These are phyloP conservation scores for Caenorhabditis sp. DNA, from an alignment of 2,888 invertebrate genomes.

Conservation along the genomic window DNA sequence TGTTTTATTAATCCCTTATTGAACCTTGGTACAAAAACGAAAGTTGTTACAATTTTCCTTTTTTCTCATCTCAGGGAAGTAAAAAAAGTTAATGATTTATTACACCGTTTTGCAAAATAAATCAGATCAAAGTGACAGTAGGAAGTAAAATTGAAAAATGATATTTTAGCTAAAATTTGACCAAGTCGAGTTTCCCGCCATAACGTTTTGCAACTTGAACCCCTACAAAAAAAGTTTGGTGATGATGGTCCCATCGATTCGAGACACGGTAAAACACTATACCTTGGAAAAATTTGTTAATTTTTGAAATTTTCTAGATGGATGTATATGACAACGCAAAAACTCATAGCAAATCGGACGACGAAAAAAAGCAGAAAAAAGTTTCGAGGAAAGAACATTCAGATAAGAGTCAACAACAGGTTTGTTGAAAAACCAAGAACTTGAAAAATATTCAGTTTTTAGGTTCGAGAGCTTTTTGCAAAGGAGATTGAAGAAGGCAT, in stretches of 20 bases:
- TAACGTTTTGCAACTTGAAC: conserved; percentile 61
- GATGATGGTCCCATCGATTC: conserved; percentile 58
- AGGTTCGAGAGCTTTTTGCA: conserved; percentile 50
- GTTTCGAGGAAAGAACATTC: conserved; percentile 49
- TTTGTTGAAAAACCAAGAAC: not conserved
- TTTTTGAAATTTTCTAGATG: conserved; percentile 46
- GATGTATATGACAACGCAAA: conserved; percentile 64
- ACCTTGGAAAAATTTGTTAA: not conserved
- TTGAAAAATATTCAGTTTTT: not conserved
- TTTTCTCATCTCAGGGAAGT: no score
- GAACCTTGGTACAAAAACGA: no score
- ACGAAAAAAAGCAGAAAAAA: conserved; percentile 52
- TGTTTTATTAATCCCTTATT: no score
- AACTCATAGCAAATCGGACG: conserved; percentile 46
- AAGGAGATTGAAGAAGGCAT: conserved; percentile 54
- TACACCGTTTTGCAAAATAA: no score
- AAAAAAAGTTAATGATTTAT: no score
- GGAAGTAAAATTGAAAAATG: not conserved
- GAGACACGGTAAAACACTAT: conserved; percentile 51
- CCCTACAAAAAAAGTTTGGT: conserved; percentile 57
- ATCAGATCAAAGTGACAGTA: not conserved
- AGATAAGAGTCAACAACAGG: conserved; percentile 39
- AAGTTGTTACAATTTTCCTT: no score
- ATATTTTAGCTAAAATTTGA: conserved; percentile 61
- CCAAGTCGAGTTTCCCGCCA: conserved; percentile 59